Evolutionary conservation across 1,140 invertebrate species (phyloP), one percentile per base, ranked within the genome.

Genomic region (Hormaphis cornu): DNA sequence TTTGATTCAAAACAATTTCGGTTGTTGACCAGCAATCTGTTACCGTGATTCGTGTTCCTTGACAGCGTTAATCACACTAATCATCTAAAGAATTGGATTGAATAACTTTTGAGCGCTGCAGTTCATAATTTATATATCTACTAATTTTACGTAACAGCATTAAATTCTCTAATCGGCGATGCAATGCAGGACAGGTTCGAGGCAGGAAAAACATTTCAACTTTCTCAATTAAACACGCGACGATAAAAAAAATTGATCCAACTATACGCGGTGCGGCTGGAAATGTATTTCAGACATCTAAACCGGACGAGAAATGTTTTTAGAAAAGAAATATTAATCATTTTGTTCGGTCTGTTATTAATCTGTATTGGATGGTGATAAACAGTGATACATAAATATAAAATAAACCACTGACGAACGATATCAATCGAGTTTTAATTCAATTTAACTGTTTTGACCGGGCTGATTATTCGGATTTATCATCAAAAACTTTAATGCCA

Each of bases 121-220:
- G 53, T 37, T 56, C 53, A 35, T 56, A 56, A 56, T 37, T 56
- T 37, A 56, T 56, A 22, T n/a, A 20, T 33, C 9, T 18, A 33
- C 52, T 1, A 20, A 56, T 37, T 56, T 56, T 56, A 56, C 53
- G 53, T 33, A 56, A 56, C 22, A 37, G n/a, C n/a, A n/a, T n/a
- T n/a, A 56, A 22, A 35, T 56, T 56, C 37, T 56, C 53, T 56
- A 56, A 56, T 56, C 53, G 26, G 4, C 2, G 8, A 30, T 18
- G 52, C 4, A 30, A 18, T 30, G 9, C 26, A 18, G 18, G 52
- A 53, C 52, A 33, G 52, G 52, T 53, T 53, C 50, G 30, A 20
- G 28, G 10, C 18, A 28, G 52, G 16, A 18, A 30, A 53, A 53
- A 53, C n/a, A n/a, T 53, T 3, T 53, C n/a, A 30, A 53, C 52